phyloP scores from a whole-genome alignment of 2,888 invertebrate genomes.

The Tachina grossa region DNA sequence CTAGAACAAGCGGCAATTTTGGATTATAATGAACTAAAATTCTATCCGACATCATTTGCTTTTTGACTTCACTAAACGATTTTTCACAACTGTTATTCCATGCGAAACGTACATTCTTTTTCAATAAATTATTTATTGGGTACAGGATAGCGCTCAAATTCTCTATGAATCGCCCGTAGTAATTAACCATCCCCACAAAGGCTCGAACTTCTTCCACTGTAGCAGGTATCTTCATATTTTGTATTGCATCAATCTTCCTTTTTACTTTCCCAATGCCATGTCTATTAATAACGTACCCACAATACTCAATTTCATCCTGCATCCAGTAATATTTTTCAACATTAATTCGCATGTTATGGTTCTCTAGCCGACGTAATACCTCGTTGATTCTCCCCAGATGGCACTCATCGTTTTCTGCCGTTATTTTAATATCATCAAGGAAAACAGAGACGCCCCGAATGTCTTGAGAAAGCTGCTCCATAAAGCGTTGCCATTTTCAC shows the following conservation, averaged over 20 bases:
- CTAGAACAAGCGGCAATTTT: constrained; percentile 37
- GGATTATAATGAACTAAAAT: constrained; percentile 74
- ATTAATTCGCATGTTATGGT: constrained; percentile 74
- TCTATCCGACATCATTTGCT: constrained; percentile 67
- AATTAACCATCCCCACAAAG: constrained; percentile 75
- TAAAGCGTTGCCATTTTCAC: constrained; percentile 76
- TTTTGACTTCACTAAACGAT: constrained; percentile 73
- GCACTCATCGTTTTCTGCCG: constrained; percentile 68
- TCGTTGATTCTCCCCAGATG: constrained; percentile 73
- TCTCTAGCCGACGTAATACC: constrained; percentile 71
- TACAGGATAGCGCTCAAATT: constrained; percentile 73
- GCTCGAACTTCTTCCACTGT: constrained; percentile 73
- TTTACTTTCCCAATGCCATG: constrained; percentile 75
- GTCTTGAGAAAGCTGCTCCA: constrained; percentile 74
- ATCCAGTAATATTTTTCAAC: constrained; percentile 74
- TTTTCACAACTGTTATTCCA: constrained; percentile 70
- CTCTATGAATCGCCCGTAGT: constrained; percentile 76
- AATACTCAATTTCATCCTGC: constrained; percentile 74
- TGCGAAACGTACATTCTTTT: constrained; percentile 63
- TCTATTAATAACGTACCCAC: constrained; percentile 75
- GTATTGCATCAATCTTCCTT: constrained; percentile 71
- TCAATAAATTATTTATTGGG: constrained; percentile 74
- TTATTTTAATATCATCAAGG: constrained; percentile 72
- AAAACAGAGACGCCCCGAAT: constrained; percentile 74
- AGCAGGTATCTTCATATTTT: constrained; percentile 70